A percentile compares a stretch with the other conserved stretches of the same genome.
These are phyloP conservation scores for Spialia ferax DNA, from an alignment of 2,888 invertebrate genomes.

Conservation along the genomic window DNA sequence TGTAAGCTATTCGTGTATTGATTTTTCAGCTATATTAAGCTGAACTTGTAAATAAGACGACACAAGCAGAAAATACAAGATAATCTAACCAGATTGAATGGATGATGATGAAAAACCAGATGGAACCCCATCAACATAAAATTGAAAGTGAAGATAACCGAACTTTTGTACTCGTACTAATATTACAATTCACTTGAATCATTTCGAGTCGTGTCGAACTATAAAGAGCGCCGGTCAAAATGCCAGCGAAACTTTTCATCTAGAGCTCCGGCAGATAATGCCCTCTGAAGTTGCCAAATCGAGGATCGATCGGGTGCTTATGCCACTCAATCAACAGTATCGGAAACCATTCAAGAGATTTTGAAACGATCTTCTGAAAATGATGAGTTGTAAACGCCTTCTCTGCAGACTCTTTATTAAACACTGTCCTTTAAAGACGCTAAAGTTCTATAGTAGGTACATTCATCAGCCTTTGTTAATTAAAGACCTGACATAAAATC, in stretches of 20 bases:
- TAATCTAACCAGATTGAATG: no score
- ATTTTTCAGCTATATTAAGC: no score
- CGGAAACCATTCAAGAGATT: conserved; percentile 10
- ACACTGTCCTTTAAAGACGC: not conserved
- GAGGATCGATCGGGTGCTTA: conserved; percentile 26
- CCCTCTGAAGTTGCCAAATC: conserved; percentile 25
- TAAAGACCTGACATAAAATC: not conserved
- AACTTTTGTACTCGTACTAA: conserved; percentile 25
- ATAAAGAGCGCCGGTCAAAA: conserved; percentile 19
- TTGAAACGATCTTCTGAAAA: conserved; percentile 17
- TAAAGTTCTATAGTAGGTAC: not conserved
- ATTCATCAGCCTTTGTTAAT: not conserved
- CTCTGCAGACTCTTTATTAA: not conserved
- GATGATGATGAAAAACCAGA: no score
- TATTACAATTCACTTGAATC: conserved; percentile 4
- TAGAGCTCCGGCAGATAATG: conserved; percentile 4
- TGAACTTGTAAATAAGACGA: no score
- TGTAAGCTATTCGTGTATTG: no score
- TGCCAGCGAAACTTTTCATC: conserved; percentile 31
- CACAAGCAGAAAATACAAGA: no score
- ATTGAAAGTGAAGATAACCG: not conserved
- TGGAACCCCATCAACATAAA: not conserved
- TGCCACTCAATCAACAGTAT: conserved; percentile 32
- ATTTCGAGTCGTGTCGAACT: conserved; percentile 14
- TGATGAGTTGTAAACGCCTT: conserved; percentile 6